phyloP scores from a whole-genome alignment of 2,113 vertebrate genomes.

The Bos javanicus region DNA sequence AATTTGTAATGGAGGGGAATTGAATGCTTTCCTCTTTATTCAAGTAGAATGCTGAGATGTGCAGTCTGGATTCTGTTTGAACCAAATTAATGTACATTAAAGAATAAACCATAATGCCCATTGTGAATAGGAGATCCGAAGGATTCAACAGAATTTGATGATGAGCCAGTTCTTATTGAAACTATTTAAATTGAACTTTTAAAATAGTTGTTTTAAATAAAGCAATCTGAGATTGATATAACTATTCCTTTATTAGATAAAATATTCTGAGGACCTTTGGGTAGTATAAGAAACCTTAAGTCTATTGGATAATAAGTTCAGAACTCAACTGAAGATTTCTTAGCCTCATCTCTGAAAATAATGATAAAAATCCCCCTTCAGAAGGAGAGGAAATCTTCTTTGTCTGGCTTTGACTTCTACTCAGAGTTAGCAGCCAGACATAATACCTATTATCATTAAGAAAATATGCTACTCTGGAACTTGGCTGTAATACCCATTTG shows the following conservation, averaged over 20 bases:
- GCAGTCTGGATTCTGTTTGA: constrained; percentile 75
- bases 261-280: constrained; percentile 40
- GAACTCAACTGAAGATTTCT: constrained; percentile 62
- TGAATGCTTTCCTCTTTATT: constrained; percentile 82
- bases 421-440: neutral
- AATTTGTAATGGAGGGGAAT: constrained; percentile 78
- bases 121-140: constrained; percentile 71
- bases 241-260: constrained; percentile 39
- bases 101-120: constrained; percentile 67
- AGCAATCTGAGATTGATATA: constrained; percentile 16
- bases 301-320: constrained; percentile 40
- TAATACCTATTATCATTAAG: neutral
- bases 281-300: constrained; percentile 37
- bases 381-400: constrained; percentile 23
- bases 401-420: constrained; percentile 40
- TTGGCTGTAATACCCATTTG: neutral
- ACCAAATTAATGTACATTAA: constrained; percentile 79
- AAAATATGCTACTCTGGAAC: constrained; percentile 14
- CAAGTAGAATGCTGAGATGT: constrained; percentile 78
- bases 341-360: constrained; percentile 50
- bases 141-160: constrained; percentile 69
- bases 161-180: constrained; percentile 61
- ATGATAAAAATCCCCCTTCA: neutral
- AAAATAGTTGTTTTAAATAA: constrained; percentile 48
- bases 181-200: constrained; percentile 63